A percentile compares a stretch with the other conserved stretches of the same genome.
These are phyloP conservation scores for Aporrectodea caliginosa DNA, from an alignment of 1,140 invertebrate species.

Conservation along the genomic window DNA sequence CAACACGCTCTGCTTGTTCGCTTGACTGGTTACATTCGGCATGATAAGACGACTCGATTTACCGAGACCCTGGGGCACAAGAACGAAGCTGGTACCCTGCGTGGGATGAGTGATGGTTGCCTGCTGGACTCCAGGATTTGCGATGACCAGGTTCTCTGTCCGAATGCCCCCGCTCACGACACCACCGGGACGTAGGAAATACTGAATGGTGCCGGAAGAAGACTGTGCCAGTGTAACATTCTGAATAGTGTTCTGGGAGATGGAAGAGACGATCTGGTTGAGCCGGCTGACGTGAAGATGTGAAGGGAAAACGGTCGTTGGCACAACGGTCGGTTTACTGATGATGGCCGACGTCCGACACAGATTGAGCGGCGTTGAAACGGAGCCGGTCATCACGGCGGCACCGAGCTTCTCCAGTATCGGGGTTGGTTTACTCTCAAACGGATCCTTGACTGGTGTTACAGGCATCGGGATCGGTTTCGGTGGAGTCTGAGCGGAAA, in stretches of 20 bases:
- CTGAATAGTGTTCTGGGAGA: background rate
- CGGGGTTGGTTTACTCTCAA: constrained; percentile 13
- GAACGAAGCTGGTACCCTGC: background rate
- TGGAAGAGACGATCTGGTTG: background rate
- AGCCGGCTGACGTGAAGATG: background rate
- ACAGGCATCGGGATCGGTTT: background rate
- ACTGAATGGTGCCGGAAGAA: background rate
- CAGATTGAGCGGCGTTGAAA: background rate
- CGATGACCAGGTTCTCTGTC: background rate
- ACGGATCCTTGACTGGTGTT: background rate
- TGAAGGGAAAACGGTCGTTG: too few relatives aligned
- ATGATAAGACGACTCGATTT: background rate
- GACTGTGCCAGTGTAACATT: background rate
- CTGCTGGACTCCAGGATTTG: background rate
- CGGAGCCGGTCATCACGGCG: background rate
- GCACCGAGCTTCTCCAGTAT: constrained; percentile 18
- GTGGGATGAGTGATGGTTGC: background rate
- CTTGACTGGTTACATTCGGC: background rate
- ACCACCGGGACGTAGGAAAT: background rate
- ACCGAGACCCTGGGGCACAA: background rate
- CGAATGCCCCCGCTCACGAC: background rate
- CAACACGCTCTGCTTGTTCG: background rate
- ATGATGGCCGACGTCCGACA: background rate
- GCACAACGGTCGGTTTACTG: too few relatives aligned
- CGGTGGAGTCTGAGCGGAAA: background rate